A percentile compares a stretch with the other conserved stretches of the same genome.
These are phyloP conservation scores for Cerastoderma edule DNA, from an alignment of 2,888 invertebrate genomes.

Conservation along the genomic window DNA sequence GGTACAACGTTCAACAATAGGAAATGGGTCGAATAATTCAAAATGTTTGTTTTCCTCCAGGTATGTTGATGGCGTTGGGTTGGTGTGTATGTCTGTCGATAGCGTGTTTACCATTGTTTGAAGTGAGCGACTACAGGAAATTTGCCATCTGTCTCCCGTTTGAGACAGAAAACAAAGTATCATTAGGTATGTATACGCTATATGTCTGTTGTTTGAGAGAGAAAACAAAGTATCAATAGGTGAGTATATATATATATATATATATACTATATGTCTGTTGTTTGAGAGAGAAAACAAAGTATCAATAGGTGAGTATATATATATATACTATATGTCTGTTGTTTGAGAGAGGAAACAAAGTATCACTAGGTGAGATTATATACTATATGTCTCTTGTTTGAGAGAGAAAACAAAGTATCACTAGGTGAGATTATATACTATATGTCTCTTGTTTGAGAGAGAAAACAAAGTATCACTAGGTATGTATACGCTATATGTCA, in stretches of 20 bases:
- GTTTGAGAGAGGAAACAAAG: slow-evolving; percentile 92
- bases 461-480: slow-evolving; percentile 90
- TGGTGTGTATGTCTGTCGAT: slow-evolving; percentile 95
- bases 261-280: slow-evolving; percentile 97
- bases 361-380: slow-evolving; percentile 89
- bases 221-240: slow-evolving; percentile 90
- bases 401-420: slow-evolving; percentile 91
- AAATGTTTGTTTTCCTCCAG: no score
- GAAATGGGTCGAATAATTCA: no score
- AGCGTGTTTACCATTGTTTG: slow-evolving; percentile 94
- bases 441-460: slow-evolving; percentile 96
- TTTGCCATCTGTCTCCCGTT: slow-evolving; percentile 98
- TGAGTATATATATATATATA: slow-evolving; percentile 86
- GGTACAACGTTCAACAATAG: no score
- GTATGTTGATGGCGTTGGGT: slow-evolving; percentile 95
- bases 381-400: slow-evolving; percentile 97
- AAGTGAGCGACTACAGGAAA: slow-evolving; percentile 97
- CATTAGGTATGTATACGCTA: slow-evolving; percentile 87
- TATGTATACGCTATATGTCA: no score
- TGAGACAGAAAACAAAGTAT: slow-evolving; percentile 91
- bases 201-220: slow-evolving; percentile 96
- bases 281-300: slow-evolving; percentile 93
- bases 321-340: no score
- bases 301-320: no score
- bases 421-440: no score